phyloP scores from a whole-genome alignment of 2,888 invertebrate genomes.

The Ischnura elegans region DNA sequence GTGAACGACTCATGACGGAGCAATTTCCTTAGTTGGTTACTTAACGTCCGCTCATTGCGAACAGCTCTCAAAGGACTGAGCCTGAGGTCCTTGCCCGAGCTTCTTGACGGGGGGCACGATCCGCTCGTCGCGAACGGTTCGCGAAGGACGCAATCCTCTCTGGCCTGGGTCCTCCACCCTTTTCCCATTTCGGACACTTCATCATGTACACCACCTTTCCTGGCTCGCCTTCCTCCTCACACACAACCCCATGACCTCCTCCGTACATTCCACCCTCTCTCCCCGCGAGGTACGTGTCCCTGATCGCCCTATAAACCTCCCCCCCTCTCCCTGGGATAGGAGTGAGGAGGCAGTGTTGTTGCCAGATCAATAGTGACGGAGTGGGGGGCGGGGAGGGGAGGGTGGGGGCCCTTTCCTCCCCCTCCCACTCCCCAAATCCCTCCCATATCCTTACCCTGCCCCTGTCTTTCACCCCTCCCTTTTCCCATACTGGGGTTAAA shows the following conservation, averaged over 20 bases:
- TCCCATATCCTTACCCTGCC: not conserved
- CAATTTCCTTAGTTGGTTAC: too few relatives aligned
- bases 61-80: too few relatives aligned
- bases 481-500: not conserved
- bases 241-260: not conserved
- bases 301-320: too few relatives aligned
- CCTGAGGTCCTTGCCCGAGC: too few relatives aligned
- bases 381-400: constrained; percentile 6
- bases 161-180: not conserved
- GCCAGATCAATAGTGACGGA: constrained; percentile 52
- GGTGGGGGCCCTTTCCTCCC: not conserved
- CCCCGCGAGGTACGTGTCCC: not conserved
- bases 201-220: not conserved
- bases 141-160: not conserved
- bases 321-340: not conserved
- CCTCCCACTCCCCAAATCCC: too few relatives aligned
- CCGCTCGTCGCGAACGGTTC: not conserved
- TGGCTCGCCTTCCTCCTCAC: not conserved
- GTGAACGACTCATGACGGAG: too few relatives aligned
- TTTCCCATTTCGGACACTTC: not conserved
- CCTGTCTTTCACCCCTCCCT: not conserved
- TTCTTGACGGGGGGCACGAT: too few relatives aligned
- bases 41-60: too few relatives aligned
- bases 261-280: not conserved
- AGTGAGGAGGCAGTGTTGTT: constrained; percentile 22